Base-by-base conservation (phyloP, 2,797 vertebrate genomes). In the Meriones psammophilus region DNA sequence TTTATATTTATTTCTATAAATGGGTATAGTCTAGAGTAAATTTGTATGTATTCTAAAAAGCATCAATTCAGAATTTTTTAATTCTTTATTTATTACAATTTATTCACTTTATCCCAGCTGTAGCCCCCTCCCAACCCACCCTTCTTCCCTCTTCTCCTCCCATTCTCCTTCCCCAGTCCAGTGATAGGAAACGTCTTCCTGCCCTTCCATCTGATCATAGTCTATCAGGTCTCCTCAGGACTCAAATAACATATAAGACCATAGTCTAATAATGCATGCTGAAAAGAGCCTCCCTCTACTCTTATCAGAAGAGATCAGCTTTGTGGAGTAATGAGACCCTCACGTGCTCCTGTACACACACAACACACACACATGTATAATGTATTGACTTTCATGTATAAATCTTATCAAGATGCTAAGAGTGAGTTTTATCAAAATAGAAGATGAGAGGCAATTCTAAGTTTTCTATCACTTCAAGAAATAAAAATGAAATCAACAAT, bases 1-100 rank as follows among this genome's bases (percentile, higher is more conserved):
- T 42, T 68, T 68, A 56, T 39, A 68, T 68, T 92, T 92, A 92
- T 77, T 96, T 90, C n/a, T 56, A 66, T 96, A 89, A 95, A 60
- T 13, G 17, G 24, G 28, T 83, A 54, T 60, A 24, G 4, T 85
- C 18, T 30, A 71, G 92, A 87, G 26, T 95, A 73, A 62, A 6
- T 92, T 62, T 36, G 79, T 89, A 46, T 36, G 3, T 54, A n/a
- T 85, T 76, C 33, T 74, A 39, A 69, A 92, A 88, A 58, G 17
- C 54, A 12, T 3, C 79, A 92, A 24, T 30, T 90, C 28, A 58
- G 83, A 39, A 92, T 96, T 80, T 92, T 20, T 96, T 83, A 84
- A 92, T 74, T 77, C 85, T 50, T 50, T 50, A 50, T 50, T 50
- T 50, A 50, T 50, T 50, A 10, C 50, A 50, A 50, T 50, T 50